Conservation (phyloP, 2,113 vertebrate genomes). For the Mirounga angustirostris region DNA sequence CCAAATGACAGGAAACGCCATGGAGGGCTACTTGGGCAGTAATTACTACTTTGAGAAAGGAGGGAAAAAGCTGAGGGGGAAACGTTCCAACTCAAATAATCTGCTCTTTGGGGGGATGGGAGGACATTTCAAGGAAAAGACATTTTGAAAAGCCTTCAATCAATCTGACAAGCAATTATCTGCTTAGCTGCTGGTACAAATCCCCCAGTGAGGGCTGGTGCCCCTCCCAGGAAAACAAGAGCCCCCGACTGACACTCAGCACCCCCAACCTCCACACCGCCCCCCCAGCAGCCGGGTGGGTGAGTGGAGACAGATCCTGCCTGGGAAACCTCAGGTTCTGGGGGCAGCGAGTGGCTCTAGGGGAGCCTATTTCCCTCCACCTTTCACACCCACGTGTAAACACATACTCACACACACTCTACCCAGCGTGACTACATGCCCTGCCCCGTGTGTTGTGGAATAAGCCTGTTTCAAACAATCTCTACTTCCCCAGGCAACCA, state of each 20-base stretch:
- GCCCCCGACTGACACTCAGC: background rate
- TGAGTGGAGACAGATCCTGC: background rate
- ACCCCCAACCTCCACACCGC: background rate
- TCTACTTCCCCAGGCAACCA: background rate
- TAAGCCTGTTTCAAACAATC: background rate
- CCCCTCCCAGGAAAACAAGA: conserved; percentile 71
- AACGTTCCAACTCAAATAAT: conserved; percentile 88
- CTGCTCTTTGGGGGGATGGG: conserved; percentile 83
- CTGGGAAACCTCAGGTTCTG: background rate
- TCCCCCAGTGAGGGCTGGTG: conserved; percentile 69
- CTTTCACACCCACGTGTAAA: background rate
- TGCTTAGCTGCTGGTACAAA: conserved; percentile 85
- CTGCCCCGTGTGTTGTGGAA: background rate
- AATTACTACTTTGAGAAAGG: conserved; percentile 90
- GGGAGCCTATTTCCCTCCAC: background rate
- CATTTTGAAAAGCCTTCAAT: conserved; percentile 90
- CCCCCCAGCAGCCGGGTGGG: background rate
- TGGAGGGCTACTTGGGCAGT: conserved; percentile 89
- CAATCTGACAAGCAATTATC: conserved; percentile 92
- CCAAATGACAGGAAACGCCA: conserved; percentile 89
- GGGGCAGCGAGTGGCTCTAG: background rate
- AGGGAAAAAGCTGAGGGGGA: conserved; percentile 82
- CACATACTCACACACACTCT: background rate
- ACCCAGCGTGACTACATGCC: background rate
- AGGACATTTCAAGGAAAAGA: conserved; percentile 87